These are phyloP conservation scores for Aquatica leii DNA, from an alignment of 2,888 invertebrate species.

Conservation along the genomic window DNA sequence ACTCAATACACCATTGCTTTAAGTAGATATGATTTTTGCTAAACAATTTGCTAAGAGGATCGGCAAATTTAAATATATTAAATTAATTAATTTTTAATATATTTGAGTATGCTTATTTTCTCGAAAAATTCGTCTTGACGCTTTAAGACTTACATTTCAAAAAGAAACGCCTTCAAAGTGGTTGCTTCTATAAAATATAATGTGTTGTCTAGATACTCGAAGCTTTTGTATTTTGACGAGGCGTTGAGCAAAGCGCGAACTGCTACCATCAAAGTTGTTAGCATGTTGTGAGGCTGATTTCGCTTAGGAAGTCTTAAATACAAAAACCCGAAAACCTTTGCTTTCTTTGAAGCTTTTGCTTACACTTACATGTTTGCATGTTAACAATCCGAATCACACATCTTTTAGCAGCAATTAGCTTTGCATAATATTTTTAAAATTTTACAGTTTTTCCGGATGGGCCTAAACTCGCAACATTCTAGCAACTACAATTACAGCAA, in stretches of 20 bases:
- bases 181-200: conserved; percentile 14
- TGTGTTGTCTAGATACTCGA: conserved; percentile 32
- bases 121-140: conserved; percentile 10
- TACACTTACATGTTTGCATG: conserved; percentile 44
- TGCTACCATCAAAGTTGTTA: conserved; percentile 62
- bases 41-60: conserved; percentile 22
- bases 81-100: neutral
- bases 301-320: conserved; percentile 39
- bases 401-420: conserved; percentile 40
- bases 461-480: conserved; percentile 62
- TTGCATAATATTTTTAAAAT: conserved; percentile 38
- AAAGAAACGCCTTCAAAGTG: neutral
- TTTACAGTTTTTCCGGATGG: conserved; percentile 48
- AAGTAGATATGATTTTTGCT: conserved; percentile 33
- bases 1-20: conserved; percentile 34
- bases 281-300: conserved; percentile 62
- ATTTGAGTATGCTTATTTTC: conserved; percentile 25
- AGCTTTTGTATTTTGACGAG: conserved; percentile 41
- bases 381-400: conserved; percentile 34
- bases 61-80: conserved; percentile 24
- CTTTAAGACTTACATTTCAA: conserved; percentile 14
- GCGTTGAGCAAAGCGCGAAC: conserved; percentile 53
- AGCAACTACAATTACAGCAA: conserved; percentile 61
- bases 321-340: conserved; percentile 38
- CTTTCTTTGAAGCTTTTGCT: conserved; percentile 44